These are phyloP conservation scores for Bufotes viridis DNA, from an alignment of 2,797 vertebrate genomes.

Conservation along the genomic window DNA sequence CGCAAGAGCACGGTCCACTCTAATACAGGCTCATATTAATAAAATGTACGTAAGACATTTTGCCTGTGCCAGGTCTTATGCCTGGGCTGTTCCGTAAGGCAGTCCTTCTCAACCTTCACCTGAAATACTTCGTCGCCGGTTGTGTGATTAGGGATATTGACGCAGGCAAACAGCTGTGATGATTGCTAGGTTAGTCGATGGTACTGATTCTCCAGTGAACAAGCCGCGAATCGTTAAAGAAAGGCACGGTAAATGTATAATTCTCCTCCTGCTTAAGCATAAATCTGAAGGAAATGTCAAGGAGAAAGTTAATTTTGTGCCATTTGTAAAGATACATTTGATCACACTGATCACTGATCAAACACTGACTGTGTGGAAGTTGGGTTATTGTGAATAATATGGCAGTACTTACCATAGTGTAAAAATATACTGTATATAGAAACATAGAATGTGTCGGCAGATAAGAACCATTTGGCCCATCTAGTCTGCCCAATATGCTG, in stretches of 20 bases:
- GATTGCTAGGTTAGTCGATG: slow-evolving; percentile 23
- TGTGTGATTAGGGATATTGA: slow-evolving; percentile 38
- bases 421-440: no score
- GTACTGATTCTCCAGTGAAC: slow-evolving; percentile 2
- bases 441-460: no score
- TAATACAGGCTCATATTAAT: slow-evolving; percentile 5
- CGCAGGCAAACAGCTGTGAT: background rate
- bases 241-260: background rate
- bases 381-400: no score
- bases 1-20: slow-evolving; percentile 6
- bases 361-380: no score
- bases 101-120: slow-evolving; percentile 21
- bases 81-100: background rate
- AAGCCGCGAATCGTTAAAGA: slow-evolving; percentile 17
- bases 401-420: no score
- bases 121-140: background rate
- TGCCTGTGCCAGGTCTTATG: background rate
- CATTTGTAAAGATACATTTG: background rate
- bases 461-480: no score
- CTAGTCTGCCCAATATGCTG: no score
- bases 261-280: background rate
- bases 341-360: no score
- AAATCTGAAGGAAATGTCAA: background rate
- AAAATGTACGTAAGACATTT: background rate
- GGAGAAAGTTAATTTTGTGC: background rate